Evolutionary conservation across 2,113 vertebrate species (phyloP), one percentile per base, ranked within the genome.

Genomic region (Poecile atricapillus): DNA sequence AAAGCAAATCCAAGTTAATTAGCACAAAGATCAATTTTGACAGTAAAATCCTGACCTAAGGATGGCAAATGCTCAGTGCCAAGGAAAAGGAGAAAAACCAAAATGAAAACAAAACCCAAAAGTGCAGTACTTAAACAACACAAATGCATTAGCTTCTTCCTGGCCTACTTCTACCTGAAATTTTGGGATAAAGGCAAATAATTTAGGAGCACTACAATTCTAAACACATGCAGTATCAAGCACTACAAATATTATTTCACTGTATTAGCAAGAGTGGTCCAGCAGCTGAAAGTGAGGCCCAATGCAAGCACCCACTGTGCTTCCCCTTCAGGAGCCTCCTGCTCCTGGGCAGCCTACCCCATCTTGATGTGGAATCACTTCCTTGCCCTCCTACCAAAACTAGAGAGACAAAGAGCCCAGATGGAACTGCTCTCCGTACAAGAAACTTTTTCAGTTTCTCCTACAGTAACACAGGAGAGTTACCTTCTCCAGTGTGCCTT

Each of bases 241-340:
- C 39, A 24, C 11, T 23, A 50, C 10, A 85, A 50, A 30, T 33
- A 31, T 13, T 37, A 50, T 24, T 59, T 73, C 33, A 52, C 3
- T 23, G 19, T 8, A 16, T 5, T 43, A 83, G 11, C 63, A 68
- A 15, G 22, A n/a, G 11, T 4, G 28, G 28, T 31, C 23, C 4
- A 2, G 37, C 31, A 74, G 21, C 41, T 27, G 53, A 60, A 0
- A 0, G 23, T 2, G 7, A 83, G 23, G 46, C 10, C 44, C 35
- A 28, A 15, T 0, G 0, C 5, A 44, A 59, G 7, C 77, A 67
- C 1, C 1, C 37, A 22, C 9, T 2, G 41, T 7, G 15, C 25
- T 53, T 20, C 22, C 56, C 49, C n/a, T 33, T 12, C 33, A 52
- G 11, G 8, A 59, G 28, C 15, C 55, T 62, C 49, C 35, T 30